Percentiles rank a stretch among this genome's conserved stretches.
These are phyloP conservation scores for Athalia circularis DNA, from an alignment of 2,888 invertebrate genomes.

Conservation along the genomic window DNA sequence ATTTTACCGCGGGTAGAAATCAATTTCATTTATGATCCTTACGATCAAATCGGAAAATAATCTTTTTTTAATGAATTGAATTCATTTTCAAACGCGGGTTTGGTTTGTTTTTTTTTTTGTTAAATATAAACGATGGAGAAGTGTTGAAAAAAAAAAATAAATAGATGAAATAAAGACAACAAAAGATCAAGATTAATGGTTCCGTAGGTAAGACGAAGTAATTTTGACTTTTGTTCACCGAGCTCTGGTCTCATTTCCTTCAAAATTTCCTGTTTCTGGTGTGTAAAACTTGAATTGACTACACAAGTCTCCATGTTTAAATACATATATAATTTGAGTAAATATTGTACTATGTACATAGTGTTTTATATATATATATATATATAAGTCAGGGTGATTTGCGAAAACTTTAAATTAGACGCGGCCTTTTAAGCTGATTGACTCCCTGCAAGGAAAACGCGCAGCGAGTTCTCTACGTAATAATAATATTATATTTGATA, in stretches of 20 bases:
- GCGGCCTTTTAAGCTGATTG: slow-evolving; percentile 17
- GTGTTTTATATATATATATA: too few species aligned
- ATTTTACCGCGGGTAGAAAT: too few species aligned
- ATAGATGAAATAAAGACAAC: not conserved
- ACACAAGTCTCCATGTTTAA: not conserved
- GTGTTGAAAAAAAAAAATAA: not conserved
- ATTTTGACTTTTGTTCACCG: slow-evolving; percentile 15
- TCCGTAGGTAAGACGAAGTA: not conserved
- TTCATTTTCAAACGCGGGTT: too few species aligned
- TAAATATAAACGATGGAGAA: not conserved
- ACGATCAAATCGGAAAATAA: too few species aligned
- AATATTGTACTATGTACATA: too few species aligned
- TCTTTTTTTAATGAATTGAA: too few species aligned
- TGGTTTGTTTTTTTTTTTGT: too few species aligned
- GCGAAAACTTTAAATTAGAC: slow-evolving; percentile 22
- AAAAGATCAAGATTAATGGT: too few species aligned
- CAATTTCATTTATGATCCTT: too few species aligned
- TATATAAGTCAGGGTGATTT: slow-evolving; percentile 1
- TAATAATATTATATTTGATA: slow-evolving; percentile 14
- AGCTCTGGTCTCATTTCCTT: not conserved
- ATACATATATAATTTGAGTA: too few species aligned
- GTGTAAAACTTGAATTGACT: slow-evolving; percentile 1
- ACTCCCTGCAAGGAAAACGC: not conserved
- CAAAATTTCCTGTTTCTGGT: slow-evolving; percentile 4
- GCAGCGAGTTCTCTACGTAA: not conserved